phyloP scores from a whole-genome alignment of 2,113 vertebrate genomes.

The Archocentrus centrarchus region DNA sequence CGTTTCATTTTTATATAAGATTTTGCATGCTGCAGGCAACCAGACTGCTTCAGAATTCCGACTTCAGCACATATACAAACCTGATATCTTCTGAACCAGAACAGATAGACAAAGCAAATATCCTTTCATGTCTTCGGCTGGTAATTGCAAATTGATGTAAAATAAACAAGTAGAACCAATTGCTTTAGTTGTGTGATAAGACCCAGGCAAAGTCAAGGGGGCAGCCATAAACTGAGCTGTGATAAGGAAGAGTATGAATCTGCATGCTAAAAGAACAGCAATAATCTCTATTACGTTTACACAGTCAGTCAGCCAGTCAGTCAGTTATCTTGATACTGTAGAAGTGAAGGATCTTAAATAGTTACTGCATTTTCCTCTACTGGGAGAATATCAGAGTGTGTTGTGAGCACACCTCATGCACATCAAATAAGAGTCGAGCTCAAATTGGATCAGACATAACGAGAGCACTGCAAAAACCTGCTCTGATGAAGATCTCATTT shows the following conservation, averaged over 20 bases:
- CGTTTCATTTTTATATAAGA: conserved; percentile 30
- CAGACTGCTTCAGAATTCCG: conserved; percentile 23
- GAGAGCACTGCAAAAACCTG: conserved; percentile 64
- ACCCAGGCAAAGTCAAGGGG: conserved; percentile 48
- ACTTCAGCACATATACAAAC: conserved; percentile 36
- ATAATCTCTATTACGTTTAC: conserved; percentile 56
- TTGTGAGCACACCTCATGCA: conserved; percentile 60
- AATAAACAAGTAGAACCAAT: conserved; percentile 63
- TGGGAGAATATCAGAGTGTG: conserved; percentile 48
- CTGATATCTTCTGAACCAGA: conserved; percentile 43
- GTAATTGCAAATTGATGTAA: conserved; percentile 58
- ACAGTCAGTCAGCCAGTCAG: conserved; percentile 46
- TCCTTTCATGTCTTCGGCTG: conserved; percentile 42
- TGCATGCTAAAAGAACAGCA: conserved; percentile 20
- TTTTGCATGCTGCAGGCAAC: conserved; percentile 41
- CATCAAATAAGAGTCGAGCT: conserved; percentile 55
- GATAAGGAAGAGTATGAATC: conserved; percentile 38
- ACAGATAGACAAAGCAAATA: conserved; percentile 42
- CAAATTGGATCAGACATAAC: conserved; percentile 69
- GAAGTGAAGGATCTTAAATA: conserved; percentile 33
- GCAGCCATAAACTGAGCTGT: conserved; percentile 11
- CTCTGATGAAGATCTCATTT: conserved; percentile 63
- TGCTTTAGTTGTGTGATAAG: conserved; percentile 42
- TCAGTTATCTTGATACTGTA: conserved; percentile 35
- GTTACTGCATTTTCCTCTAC: conserved; percentile 48